Conservation (phyloP, 2,888 invertebrate species). For the Caenorhabditis afra region DNA sequence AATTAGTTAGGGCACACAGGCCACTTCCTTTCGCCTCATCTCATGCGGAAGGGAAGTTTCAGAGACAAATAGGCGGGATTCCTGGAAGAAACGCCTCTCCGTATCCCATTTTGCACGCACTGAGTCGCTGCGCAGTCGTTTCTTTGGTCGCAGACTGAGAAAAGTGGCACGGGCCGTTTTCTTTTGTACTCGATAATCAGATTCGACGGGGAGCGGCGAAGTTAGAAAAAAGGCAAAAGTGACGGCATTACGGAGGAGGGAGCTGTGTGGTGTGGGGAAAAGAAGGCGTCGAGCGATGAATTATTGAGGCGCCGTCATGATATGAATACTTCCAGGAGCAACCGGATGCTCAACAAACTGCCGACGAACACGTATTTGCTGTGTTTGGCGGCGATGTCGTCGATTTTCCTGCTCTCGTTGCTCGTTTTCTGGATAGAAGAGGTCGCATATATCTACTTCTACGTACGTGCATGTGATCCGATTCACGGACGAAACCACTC, state of each 20-base stretch:
- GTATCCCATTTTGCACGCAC: neutral
- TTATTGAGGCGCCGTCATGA: neutral
- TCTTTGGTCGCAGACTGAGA: neutral
- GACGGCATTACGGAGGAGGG: neutral
- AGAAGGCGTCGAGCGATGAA: slow-evolving; percentile 10
- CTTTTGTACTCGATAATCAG: slow-evolving; percentile 12
- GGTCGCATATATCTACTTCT: slow-evolving; percentile 68
- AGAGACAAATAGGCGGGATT: neutral
- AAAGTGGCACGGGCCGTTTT: slow-evolving; percentile 9
- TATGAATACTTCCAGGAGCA: slow-evolving; percentile 67
- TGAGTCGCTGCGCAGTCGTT: neutral
- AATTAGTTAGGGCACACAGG: slow-evolving; percentile 38
- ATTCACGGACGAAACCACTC: neutral
- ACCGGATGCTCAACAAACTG: slow-evolving; percentile 73
- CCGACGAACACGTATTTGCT: slow-evolving; percentile 72
- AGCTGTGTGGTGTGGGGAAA: neutral
- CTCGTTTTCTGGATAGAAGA: slow-evolving; percentile 78
- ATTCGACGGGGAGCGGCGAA: slow-evolving; percentile 4
- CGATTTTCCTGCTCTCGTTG: slow-evolving; percentile 74
- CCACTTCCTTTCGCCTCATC: slow-evolving; percentile 25
- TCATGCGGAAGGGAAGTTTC: slow-evolving; percentile 19
- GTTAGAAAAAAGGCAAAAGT: neutral
- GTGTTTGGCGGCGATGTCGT: slow-evolving; percentile 74
- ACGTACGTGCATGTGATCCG: slow-evolving; percentile 60
- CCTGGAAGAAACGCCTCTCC: neutral